phyloP scores from a whole-genome alignment of 2,888 invertebrate genomes.

The Morpho helenor region DNA sequence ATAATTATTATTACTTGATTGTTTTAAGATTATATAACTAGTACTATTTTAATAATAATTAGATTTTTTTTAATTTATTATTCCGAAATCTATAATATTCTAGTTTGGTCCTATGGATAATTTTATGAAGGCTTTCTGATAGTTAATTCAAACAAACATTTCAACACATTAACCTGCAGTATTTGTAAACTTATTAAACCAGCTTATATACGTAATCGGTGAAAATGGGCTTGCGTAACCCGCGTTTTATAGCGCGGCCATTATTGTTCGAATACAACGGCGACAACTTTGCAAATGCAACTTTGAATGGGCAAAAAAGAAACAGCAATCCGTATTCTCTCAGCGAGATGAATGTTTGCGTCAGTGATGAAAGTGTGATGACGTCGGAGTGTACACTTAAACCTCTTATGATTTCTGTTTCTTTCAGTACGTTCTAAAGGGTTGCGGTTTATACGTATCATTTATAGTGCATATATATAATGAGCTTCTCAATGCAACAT shows the following conservation, averaged over 20 bases:
- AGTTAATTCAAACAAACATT: too few relatives aligned
- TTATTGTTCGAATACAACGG: constrained; percentile 16
- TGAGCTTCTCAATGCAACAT: too few relatives aligned
- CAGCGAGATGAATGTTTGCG: constrained; percentile 17
- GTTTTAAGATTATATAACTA: too few relatives aligned
- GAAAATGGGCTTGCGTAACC: constrained; percentile 16
- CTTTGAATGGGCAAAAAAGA: constrained; percentile 23
- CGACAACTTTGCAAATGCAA: constrained; percentile 22
- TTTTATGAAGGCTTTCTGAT: too few relatives aligned
- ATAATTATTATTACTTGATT: too few relatives aligned
- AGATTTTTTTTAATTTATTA: too few relatives aligned
- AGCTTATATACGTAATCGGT: constrained; percentile 7
- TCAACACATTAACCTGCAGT: too few relatives aligned
- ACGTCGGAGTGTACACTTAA: constrained; percentile 14
- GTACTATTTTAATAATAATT: too few relatives aligned
- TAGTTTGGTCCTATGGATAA: too few relatives aligned
- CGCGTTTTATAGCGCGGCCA: constrained; percentile 16
- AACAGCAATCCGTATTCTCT: constrained; percentile 23
- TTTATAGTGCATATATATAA: background rate
- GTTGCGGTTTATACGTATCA: constrained; percentile 2
- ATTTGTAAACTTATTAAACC: too few relatives aligned
- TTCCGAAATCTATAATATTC: too few relatives aligned
- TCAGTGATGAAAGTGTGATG: constrained; percentile 19
- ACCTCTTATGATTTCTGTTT: constrained; percentile 18
- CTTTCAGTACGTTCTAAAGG: constrained; percentile 5